Conservation (phyloP, 2,888 invertebrate species). For the Cryptosula pallasiana region DNA sequence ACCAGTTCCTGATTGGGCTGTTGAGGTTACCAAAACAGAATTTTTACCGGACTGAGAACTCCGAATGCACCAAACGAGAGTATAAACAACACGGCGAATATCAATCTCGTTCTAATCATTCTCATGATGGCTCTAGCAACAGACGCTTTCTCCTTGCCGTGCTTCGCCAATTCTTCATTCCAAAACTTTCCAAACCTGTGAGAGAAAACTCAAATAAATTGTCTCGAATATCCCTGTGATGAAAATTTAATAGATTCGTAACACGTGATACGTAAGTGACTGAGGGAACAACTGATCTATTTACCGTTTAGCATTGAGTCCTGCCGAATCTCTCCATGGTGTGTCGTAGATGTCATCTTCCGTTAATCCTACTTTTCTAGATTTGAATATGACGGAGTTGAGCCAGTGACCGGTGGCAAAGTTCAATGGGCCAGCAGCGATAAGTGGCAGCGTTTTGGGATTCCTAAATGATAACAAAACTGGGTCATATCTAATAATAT, state of each 20-base stretch:
- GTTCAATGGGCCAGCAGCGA: slow-evolving; percentile 57
- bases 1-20: too few relatives aligned
- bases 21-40: too few relatives aligned
- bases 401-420: slow-evolving; percentile 58
- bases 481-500: too few relatives aligned
- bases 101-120: slow-evolving; percentile 56
- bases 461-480: neutral
- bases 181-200: slow-evolving; percentile 57
- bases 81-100: slow-evolving; percentile 54
- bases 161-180: slow-evolving; percentile 56
- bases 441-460: slow-evolving; percentile 50
- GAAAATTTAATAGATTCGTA: too few relatives aligned
- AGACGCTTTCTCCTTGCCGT: slow-evolving; percentile 55
- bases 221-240: too few relatives aligned
- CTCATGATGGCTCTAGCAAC: slow-evolving; percentile 55
- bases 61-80: slow-evolving; percentile 53
- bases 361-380: slow-evolving; percentile 55
- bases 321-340: slow-evolving; percentile 56
- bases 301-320: slow-evolving; percentile 57
- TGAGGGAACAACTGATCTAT: too few relatives aligned
- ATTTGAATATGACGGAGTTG: slow-evolving; percentile 56
- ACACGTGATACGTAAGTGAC: too few relatives aligned
- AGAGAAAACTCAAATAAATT: too few relatives aligned
- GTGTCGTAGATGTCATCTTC: too few relatives aligned
- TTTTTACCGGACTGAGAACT: slow-evolving; percentile 58